Evolutionary conservation across 2,113 vertebrate species (phyloP).

Genomic region (Sigmodon hispidus): DNA sequence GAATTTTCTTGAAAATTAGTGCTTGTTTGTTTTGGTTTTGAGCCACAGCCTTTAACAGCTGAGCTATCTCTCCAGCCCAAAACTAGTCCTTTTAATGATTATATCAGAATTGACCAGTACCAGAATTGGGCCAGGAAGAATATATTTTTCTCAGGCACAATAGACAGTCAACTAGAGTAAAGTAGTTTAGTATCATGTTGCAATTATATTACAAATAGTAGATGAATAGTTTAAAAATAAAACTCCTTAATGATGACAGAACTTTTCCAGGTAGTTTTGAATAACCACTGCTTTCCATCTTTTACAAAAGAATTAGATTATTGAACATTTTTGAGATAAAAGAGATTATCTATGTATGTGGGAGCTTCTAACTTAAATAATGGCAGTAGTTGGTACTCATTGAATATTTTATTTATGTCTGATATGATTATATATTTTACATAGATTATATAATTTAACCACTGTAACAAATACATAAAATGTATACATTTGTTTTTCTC

Average conservation of each 20-base stretch:
- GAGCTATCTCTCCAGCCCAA: not conserved
- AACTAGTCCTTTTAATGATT: not conserved
- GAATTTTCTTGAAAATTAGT: not conserved
- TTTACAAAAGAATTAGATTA: conserved; percentile 12
- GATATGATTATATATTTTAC: not conserved
- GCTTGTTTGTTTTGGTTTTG: not conserved
- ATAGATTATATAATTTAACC: not conserved
- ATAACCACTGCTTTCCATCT: conserved; percentile 14
- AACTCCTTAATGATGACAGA: not conserved
- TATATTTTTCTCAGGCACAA: not conserved
- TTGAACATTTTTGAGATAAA: not conserved
- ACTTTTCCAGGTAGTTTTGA: not conserved
- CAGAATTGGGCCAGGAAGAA: not conserved
- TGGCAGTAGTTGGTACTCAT: not conserved
- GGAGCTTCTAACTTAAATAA: not conserved
- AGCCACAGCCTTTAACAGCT: not conserved
- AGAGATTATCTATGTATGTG: not conserved
- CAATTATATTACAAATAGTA: not conserved
- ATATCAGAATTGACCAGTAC: not conserved
- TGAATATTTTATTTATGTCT: conserved; percentile 31
- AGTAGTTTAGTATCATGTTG: not conserved
- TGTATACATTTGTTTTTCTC: not conserved
- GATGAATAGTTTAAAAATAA: not conserved
- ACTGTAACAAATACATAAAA: not conserved
- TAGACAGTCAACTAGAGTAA: not conserved